Base-by-base conservation (phyloP, 2,888 invertebrate species). In the Lomographa bimaculata region DNA sequence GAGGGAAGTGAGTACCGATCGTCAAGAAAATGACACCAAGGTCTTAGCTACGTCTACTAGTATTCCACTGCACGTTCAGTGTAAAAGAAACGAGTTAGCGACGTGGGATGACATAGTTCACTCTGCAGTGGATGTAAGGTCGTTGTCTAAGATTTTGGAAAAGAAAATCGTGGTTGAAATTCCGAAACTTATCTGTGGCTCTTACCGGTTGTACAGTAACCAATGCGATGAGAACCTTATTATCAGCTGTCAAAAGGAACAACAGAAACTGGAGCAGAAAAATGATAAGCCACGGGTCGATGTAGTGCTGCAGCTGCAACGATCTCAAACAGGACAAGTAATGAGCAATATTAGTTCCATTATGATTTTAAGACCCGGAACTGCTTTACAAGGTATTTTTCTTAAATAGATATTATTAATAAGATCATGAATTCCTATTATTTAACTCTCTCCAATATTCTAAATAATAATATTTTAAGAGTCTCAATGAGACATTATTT, bases 101-200 rank as follows among this genome's bases (percentile, higher is more conserved):
- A 71, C 60, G 1, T 81, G 82, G 82, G 74, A 83, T 42, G 79
- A 83, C 16, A 60, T 79, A 20, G 73, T 84, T 5, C 82, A 77
- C 50, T 83, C 86, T 1, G 80, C 79, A 60, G 68, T 86, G n/a
- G 84, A 87, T 45, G 41, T 86, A 1, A 68, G 78, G 46, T 79
- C 77, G 1, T 54, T 87, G 8, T 75, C 79, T 0, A 86, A 79
- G 58, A 75, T 84, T 43, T 59, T 87, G 7, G 79, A 83, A 50
- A 85, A 82, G 55, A 80, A 71, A 65, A 76, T 86, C 19, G 54
- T 81, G 2, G 44, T 86, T 4, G 77, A 84, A 64, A 63, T 87
- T 6, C 87, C 87, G 0, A 82, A 79, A 53, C 29, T 78, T 18
- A 65, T 87, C 24, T 64, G 66, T 26, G 79, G 79, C 2, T 70